Evolutionary conservation across 2,797 vertebrate genomes (phyloP).

Genomic region (Echeneis naucrates): DNA sequence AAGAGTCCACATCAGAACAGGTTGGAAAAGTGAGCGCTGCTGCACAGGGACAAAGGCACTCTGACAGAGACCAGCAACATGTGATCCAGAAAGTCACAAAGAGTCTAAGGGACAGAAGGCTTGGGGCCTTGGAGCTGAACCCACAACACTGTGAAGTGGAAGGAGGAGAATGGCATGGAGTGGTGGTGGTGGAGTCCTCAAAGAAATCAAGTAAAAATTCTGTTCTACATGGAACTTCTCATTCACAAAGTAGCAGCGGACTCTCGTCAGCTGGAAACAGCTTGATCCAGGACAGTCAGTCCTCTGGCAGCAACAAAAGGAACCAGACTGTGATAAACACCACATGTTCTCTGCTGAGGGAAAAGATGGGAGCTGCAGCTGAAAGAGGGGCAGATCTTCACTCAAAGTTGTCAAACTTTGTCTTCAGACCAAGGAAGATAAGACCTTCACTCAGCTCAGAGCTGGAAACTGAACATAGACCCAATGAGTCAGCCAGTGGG

Average conservation of each 20-base stretch:
- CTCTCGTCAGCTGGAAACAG: slow-evolving; percentile 49
- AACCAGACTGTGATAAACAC: background rate
- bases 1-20: background rate
- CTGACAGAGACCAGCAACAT: background rate
- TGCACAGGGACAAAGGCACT: background rate
- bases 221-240: slow-evolving; percentile 7
- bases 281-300: slow-evolving; percentile 12
- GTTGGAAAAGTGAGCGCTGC: background rate
- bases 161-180: background rate
- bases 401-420: slow-evolving; percentile 81
- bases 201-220: background rate
- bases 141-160: slow-evolving; percentile 9
- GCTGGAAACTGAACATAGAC: background rate
- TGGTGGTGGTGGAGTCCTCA: background rate
- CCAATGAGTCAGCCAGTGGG: background rate
- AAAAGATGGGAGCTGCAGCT: slow-evolving; percentile 38
- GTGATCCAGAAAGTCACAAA: slow-evolving; percentile 71
- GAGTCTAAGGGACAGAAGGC: slow-evolving; percentile 62
- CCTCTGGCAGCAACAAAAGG: slow-evolving; percentile 6
- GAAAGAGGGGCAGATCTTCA: slow-evolving; percentile 52
- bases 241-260: slow-evolving; percentile 20
- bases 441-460: slow-evolving; percentile 17
- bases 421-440: slow-evolving; percentile 86
- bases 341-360: background rate
- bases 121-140: slow-evolving; percentile 35